phyloP scores from a whole-genome alignment of 2,888 invertebrate genomes.

The Torymus aiolomorphi region DNA sequence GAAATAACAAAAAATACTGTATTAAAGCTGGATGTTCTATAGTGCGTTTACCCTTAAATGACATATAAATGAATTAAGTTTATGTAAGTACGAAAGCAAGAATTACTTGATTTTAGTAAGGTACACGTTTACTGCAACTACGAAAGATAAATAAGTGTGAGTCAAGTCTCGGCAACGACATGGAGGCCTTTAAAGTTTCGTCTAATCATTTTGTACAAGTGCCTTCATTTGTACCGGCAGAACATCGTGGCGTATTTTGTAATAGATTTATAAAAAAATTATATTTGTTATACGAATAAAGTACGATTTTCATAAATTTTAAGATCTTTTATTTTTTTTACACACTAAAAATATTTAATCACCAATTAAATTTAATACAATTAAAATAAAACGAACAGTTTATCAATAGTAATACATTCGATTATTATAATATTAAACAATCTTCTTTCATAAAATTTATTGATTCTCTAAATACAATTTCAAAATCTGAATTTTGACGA shows the following conservation, averaged over 20 bases:
- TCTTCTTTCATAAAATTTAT: too few species aligned
- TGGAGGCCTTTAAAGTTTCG: slow-evolving; percentile 50
- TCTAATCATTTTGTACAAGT: slow-evolving; percentile 48
- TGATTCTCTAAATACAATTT: too few species aligned
- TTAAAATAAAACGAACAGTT: too few species aligned
- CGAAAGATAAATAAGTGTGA: slow-evolving; percentile 31
- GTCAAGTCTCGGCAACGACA: slow-evolving; percentile 25
- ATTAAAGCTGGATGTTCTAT: slow-evolving; percentile 27
- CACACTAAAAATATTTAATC: too few species aligned
- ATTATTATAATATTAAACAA: too few species aligned
- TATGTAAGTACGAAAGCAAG: slow-evolving; percentile 20
- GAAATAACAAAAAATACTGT: slow-evolving; percentile 24
- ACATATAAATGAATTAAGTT: slow-evolving; percentile 31
- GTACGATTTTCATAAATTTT: slow-evolving; percentile 53
- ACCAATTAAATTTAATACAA: too few species aligned
- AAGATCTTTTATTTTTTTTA: not conserved
- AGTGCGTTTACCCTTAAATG: slow-evolving; percentile 24
- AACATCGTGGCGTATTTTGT: slow-evolving; percentile 51
- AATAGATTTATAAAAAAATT: slow-evolving; percentile 52
- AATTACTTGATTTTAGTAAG: slow-evolving; percentile 6
- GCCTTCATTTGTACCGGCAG: slow-evolving; percentile 29
- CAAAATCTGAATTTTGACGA: too few species aligned
- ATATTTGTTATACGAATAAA: slow-evolving; percentile 58
- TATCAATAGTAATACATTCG: too few species aligned
- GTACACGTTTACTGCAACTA: slow-evolving; percentile 16